Conservation (phyloP, 2,888 invertebrate genomes). For the Pandemis cinnamomeana region DNA sequence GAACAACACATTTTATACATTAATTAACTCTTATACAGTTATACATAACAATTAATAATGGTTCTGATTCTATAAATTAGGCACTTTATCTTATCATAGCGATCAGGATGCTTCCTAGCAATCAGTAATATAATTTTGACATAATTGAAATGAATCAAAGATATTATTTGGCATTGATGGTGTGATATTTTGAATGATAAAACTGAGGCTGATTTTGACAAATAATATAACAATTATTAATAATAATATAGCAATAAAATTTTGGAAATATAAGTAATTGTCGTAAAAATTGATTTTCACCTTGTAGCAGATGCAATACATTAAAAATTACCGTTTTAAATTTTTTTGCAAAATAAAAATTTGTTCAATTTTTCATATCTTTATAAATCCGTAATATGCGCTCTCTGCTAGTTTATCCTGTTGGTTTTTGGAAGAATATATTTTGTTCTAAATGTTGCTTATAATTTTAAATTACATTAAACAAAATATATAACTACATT, state of each 20-base stretch:
- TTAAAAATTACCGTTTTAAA: too few species aligned
- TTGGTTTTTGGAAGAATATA: not conserved
- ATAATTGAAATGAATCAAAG: not conserved
- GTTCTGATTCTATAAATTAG: not conserved
- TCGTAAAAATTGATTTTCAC: too few species aligned
- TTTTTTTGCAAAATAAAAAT: too few species aligned
- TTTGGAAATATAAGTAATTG: not conserved
- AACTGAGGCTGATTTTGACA: not conserved
- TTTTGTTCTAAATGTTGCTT: not conserved
- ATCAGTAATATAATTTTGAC: not conserved
- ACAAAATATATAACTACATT: too few species aligned
- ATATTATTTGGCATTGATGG: not conserved
- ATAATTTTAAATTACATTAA: not conserved
- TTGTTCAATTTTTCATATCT: too few species aligned
- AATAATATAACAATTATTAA: not conserved
- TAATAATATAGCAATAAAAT: too few species aligned
- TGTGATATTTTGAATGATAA: constrained; percentile 9
- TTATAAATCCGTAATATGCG: too few species aligned
- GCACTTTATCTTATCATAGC: constrained; percentile 2
- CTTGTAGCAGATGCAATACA: too few species aligned
- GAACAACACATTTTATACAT: not conserved
- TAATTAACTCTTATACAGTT: not conserved
- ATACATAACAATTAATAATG: too few species aligned
- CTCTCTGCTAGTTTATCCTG: too few species aligned
- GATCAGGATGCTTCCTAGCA: not conserved